Conservation (phyloP, 2,797 vertebrate genomes). For the Jordanella pulchra region DNA sequence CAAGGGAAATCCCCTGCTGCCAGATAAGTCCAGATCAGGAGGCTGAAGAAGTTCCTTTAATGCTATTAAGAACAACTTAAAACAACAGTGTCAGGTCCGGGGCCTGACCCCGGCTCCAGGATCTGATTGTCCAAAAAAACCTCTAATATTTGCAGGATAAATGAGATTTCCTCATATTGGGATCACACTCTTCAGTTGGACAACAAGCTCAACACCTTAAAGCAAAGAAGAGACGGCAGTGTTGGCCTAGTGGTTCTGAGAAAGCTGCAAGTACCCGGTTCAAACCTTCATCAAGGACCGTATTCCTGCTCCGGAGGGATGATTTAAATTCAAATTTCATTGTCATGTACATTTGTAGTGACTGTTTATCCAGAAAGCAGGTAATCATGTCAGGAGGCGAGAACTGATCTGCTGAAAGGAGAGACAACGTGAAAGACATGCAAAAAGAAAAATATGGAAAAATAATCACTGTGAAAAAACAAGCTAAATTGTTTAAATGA, state of each 20-base stretch:
- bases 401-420: conserved; percentile 47
- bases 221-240: conserved; percentile 11
- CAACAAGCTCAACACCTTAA: conserved; percentile 28
- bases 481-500: conserved; percentile 51
- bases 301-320: no score
- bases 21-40: conserved; percentile 74
- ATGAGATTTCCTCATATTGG: conserved; percentile 32
- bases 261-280: no score
- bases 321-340: no score
- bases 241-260: no score
- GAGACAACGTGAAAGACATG: conserved; percentile 20
- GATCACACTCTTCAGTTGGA: conserved; percentile 19
- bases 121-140: conserved; percentile 50
- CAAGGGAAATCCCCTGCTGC: conserved; percentile 69
- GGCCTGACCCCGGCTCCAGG: conserved; percentile 58
- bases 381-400: conserved; percentile 23
- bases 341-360: no score
- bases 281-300: no score
- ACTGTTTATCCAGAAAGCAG: no score
- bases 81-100: conserved; percentile 59
- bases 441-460: conserved; percentile 20
- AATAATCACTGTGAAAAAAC: conserved; percentile 33
- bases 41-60: conserved; percentile 67
- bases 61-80: conserved; percentile 73
- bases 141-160: conserved; percentile 35